Percentiles rank a stretch among this genome's conserved stretches.
Evolutionary conservation across 2,888 invertebrate genomes (phyloP).

Genomic region (Myopa tessellatipennis): DNA sequence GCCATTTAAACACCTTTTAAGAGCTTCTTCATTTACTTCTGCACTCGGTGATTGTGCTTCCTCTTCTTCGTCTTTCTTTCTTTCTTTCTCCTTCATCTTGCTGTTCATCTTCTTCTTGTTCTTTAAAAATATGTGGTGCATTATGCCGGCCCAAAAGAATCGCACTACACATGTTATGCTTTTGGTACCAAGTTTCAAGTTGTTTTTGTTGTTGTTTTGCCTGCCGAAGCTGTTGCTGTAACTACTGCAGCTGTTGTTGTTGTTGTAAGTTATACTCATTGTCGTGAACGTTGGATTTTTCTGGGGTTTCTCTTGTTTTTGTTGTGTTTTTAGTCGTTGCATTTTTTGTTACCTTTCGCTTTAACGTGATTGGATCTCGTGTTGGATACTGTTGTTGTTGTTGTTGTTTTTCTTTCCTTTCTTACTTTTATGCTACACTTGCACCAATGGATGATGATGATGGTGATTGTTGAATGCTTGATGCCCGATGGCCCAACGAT

Average conservation of each 20-base stretch:
- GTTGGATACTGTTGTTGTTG: conserved; percentile 40
- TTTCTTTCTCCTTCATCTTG: not conserved
- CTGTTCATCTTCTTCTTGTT: not conserved
- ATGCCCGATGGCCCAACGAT: conserved; percentile 26
- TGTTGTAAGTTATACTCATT: conserved; percentile 7
- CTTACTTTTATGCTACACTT: conserved; percentile 41
- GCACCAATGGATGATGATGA: conserved; percentile 43
- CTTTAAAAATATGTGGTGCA: not conserved
- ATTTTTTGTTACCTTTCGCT: conserved; percentile 16
- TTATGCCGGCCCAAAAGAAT: not conserved
- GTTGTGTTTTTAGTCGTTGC: not conserved
- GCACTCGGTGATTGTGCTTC: not conserved
- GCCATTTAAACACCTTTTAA: not conserved
- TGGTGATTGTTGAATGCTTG: conserved; percentile 32
- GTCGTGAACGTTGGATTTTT: not conserved
- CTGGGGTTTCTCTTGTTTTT: not conserved
- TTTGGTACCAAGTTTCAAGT: not conserved
- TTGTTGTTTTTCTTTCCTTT: conserved; percentile 5
- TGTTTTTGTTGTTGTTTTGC: not conserved
- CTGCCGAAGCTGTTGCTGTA: not conserved
- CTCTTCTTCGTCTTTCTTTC: not conserved
- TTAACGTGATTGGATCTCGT: conserved; percentile 61
- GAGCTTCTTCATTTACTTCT: not conserved
- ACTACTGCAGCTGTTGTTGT: conserved; percentile 18
- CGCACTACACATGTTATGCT: not conserved